Conservation (phyloP, 1,140 invertebrate genomes). For the Goniozus legneri region DNA sequence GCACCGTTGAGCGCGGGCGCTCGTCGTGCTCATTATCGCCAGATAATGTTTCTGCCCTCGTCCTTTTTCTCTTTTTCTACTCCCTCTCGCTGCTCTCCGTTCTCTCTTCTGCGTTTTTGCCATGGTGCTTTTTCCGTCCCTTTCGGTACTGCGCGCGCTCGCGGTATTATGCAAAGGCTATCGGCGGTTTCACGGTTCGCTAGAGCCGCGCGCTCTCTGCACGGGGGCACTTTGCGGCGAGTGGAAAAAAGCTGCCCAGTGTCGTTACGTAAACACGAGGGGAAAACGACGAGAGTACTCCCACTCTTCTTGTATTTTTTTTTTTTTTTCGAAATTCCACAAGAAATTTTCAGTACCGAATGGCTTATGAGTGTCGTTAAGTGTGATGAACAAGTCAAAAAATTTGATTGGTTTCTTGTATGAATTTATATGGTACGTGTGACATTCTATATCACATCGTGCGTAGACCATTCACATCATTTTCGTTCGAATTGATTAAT, state of each 20-base stretch:
- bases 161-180: slow-evolving; percentile 13
- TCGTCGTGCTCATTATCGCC: slow-evolving; percentile 4
- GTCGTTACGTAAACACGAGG: background rate
- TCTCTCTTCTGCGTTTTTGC: background rate
- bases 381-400: too few relatives aligned
- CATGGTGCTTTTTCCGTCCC: background rate
- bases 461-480: too few relatives aligned
- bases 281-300: too few relatives aligned
- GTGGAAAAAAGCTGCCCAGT: background rate
- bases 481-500: too few relatives aligned
- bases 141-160: background rate
- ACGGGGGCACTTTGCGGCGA: background rate
- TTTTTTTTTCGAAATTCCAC: too few relatives aligned
- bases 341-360: too few relatives aligned
- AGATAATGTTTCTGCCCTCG: slow-evolving; percentile 6
- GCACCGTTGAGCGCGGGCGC: slow-evolving; percentile 1
- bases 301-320: too few relatives aligned
- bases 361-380: too few relatives aligned
- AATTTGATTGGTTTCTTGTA: too few relatives aligned
- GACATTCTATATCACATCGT: too few relatives aligned
- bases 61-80: too few relatives aligned
- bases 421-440: too few relatives aligned
- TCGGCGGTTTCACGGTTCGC: slow-evolving; percentile 15
- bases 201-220: background rate
- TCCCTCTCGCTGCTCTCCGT: background rate